These are phyloP conservation scores for Aphrophora alni DNA, from an alignment of 2,888 invertebrate species.

Conservation along the genomic window DNA sequence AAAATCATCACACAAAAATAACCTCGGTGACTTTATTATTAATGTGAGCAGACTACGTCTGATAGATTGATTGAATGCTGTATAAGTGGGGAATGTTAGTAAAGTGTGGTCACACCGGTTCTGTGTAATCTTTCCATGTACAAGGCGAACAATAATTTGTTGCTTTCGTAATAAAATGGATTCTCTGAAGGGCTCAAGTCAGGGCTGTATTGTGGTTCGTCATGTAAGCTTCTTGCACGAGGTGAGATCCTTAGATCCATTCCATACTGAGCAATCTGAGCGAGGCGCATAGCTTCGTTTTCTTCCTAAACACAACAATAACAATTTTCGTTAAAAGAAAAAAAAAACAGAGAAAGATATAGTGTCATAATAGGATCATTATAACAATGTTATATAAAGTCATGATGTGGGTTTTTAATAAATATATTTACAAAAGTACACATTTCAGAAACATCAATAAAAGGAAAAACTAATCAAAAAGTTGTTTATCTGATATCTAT, in stretches of 20 bases:
- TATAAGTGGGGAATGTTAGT: background rate
- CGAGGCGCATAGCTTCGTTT: background rate
- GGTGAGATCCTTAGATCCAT: background rate
- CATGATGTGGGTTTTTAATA: too few species aligned
- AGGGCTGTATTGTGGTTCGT: constrained; percentile 66
- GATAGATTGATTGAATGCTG: background rate
- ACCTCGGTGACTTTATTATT: background rate
- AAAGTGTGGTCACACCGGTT: constrained; percentile 44
- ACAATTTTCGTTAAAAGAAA: too few species aligned
- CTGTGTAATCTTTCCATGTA: constrained; percentile 82
- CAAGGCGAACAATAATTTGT: constrained; percentile 84
- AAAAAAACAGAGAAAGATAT: too few species aligned
- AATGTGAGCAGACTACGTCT: background rate
- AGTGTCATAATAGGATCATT: too few species aligned
- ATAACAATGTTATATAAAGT: too few species aligned
- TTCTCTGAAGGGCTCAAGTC: constrained; percentile 79
- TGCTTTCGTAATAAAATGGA: constrained; percentile 84
- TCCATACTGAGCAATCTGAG: background rate
- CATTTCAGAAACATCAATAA: too few species aligned
- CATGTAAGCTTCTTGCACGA: background rate
- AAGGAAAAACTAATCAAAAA: too few species aligned
- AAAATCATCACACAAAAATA: background rate
- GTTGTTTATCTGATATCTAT: too few species aligned
- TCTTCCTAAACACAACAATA: background rate
- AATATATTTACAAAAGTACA: too few species aligned